A percentile compares a stretch with the other conserved stretches of the same genome.
These are phyloP conservation scores for Hymenochirus boettgeri DNA, from an alignment of 2,113 vertebrate species.

Conservation along the genomic window DNA sequence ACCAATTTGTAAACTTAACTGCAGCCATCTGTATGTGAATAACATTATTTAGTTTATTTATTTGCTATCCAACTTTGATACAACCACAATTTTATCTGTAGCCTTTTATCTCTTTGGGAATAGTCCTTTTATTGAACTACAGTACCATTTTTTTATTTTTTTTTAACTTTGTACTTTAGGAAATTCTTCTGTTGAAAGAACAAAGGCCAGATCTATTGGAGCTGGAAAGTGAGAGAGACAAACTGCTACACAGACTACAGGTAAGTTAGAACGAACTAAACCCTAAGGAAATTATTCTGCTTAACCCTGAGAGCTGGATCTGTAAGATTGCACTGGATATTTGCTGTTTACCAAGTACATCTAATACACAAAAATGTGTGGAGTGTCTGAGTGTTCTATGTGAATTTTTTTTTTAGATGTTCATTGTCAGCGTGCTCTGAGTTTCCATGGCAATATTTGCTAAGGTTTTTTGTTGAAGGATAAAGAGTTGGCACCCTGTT, in stretches of 20 bases:
- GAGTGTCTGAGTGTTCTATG: not conserved
- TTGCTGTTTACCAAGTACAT: not conserved
- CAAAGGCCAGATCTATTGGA: conserved; percentile 74
- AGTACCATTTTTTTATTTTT: too few species aligned
- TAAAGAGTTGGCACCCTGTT: conserved; percentile 22
- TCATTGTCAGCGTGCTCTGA: conserved; percentile 10
- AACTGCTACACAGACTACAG: conserved; percentile 82
- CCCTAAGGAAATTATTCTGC: not conserved
- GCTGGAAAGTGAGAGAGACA: conserved; percentile 71
- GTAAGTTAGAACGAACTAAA: conserved; percentile 49
- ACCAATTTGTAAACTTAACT: too few species aligned
- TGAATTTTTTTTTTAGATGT: not conserved
- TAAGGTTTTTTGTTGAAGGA: conserved; percentile 35
- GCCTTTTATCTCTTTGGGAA: not conserved
- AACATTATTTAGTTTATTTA: too few species aligned
- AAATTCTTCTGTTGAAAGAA: conserved; percentile 84
- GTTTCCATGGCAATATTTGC: conserved; percentile 36
- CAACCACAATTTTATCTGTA: too few species aligned
- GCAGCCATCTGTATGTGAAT: too few species aligned
- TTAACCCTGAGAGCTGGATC: too few species aligned
- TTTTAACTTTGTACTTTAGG: conserved; percentile 57
- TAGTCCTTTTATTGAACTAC: too few species aligned
- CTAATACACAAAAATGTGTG: not conserved
- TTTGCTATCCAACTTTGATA: too few species aligned
- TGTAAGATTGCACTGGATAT: not conserved